phyloP scores from a whole-genome alignment of 1,140 invertebrate genomes.

The Caerostris darwini region DNA sequence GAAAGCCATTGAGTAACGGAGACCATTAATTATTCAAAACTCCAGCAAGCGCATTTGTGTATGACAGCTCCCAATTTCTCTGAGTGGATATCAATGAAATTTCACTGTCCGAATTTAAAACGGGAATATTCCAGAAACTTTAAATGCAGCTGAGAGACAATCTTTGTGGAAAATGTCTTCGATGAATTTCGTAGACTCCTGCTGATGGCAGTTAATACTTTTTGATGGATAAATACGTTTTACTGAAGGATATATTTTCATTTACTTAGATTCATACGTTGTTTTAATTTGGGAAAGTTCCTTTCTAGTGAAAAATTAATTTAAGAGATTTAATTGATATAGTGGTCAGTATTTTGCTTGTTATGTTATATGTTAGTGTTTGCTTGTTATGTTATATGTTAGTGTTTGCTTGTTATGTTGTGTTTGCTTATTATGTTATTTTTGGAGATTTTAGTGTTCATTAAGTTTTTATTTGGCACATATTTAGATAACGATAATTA shows the following conservation, averaged over 20 bases:
- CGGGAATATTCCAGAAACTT: too few relatives aligned
- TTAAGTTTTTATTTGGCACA: too few relatives aligned
- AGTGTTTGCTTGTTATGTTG: too few relatives aligned
- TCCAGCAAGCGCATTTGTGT: constrained; percentile 15
- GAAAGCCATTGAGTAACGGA: not conserved
- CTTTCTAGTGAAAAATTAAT: too few relatives aligned
- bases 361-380: too few relatives aligned
- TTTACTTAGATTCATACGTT: not conserved
- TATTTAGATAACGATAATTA: too few relatives aligned
- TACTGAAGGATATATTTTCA: constrained; percentile 7
- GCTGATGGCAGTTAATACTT: not conserved
- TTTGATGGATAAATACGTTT: not conserved
- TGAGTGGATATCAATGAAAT: constrained; percentile 17
- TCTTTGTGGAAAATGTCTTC: not conserved
- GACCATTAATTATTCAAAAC: constrained; percentile 57
- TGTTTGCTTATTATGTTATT: too few relatives aligned
- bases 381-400: too few relatives aligned
- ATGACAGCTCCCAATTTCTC: constrained; percentile 24
- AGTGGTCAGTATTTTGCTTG: too few relatives aligned
- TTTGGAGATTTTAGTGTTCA: too few relatives aligned
- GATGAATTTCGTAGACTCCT: not conserved
- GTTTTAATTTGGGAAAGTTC: not conserved
- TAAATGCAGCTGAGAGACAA: not conserved
- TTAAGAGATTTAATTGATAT: too few relatives aligned
- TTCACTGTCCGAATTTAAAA: not conserved